A percentile compares a stretch with the other conserved stretches of the same genome.
phyloP scores from a whole-genome alignment of 2,797 vertebrate genomes.

The Acanthis flammea region DNA sequence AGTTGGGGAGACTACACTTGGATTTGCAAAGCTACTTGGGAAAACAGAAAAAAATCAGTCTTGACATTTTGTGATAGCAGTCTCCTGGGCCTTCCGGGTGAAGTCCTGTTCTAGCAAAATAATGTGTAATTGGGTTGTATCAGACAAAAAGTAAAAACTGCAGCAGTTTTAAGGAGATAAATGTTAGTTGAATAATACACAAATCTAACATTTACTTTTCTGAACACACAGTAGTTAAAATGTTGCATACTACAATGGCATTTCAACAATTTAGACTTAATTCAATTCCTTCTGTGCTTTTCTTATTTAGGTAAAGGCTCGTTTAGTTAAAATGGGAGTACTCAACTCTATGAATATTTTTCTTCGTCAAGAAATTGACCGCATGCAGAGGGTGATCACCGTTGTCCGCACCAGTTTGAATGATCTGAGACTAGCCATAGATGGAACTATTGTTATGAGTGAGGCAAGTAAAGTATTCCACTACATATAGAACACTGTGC shows the following conservation, averaged over 20 bases:
- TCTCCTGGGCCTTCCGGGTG: not conserved
- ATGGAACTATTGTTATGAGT: conserved; percentile 87
- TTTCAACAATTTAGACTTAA: not conserved
- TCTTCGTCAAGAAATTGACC: conserved; percentile 85
- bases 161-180: not conserved
- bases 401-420: conserved; percentile 76
- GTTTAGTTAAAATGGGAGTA: conserved; percentile 81
- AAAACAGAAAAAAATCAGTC: not conserved
- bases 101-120: not conserved
- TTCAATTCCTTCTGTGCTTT: not conserved
- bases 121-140: not conserved
- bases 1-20: not conserved
- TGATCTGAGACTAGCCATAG: conserved; percentile 84
- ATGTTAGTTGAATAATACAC: not conserved
- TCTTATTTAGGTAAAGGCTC: conserved; percentile 77
- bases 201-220: not conserved
- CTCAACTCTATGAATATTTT: conserved; percentile 88
- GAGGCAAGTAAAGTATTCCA: conserved; percentile 63
- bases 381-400: conserved; percentile 84
- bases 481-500: not conserved
- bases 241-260: not conserved
- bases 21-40: not conserved
- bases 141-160: not conserved
- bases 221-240: not conserved
- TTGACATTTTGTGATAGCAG: not conserved